Base-by-base conservation (phyloP, 2,797 vertebrate genomes). In the Poecilia velifera region DNA sequence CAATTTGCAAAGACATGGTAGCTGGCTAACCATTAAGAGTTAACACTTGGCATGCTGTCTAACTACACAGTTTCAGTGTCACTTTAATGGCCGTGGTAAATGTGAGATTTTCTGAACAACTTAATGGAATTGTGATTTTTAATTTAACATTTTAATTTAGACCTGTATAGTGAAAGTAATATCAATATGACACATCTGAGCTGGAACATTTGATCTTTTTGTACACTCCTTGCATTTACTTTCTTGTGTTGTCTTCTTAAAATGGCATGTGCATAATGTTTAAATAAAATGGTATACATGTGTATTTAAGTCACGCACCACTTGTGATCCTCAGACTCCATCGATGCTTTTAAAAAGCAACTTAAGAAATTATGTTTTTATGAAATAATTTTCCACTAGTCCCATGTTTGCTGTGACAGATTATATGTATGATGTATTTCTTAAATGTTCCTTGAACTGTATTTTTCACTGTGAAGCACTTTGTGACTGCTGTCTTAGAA, bases 1-100 rank as follows among this genome's bases (percentile, higher is more conserved):
- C 72, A 14, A 25, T 39, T 73, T 53, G 72, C 31, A 73, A 73
- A 39, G 72, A 39, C 31, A 7, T 9, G 64, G 64, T 68, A 68
- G 66, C 39, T 14, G 22, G 7, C 66, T 70, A 70, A 43, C 39
- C 66, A 14, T 70, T 45, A n/a, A 22, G 39, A 70, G 66, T 45
- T 28, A 70, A 70, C 10, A 25, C 66, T 68, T 41, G 25, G 10
- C 18, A 66, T 66, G 18, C 36, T 41, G 20, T 45, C 10, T 45
- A n/a, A 6, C 41, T 39, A 70, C 41, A 70, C 20, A n/a, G 36
- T 70, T 1, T 70, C 39, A 70, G 18, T 43, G 39, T 70, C 66
- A 70, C 39, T 45, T 70, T 16, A n/a, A 12, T 68, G 20, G 22
- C 20, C 0, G 10, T 22, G 64, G 62, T 66, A 34, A 66, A 18